Base-by-base conservation (phyloP, 2,888 invertebrate genomes). In the Ectemnius continuus region DNA sequence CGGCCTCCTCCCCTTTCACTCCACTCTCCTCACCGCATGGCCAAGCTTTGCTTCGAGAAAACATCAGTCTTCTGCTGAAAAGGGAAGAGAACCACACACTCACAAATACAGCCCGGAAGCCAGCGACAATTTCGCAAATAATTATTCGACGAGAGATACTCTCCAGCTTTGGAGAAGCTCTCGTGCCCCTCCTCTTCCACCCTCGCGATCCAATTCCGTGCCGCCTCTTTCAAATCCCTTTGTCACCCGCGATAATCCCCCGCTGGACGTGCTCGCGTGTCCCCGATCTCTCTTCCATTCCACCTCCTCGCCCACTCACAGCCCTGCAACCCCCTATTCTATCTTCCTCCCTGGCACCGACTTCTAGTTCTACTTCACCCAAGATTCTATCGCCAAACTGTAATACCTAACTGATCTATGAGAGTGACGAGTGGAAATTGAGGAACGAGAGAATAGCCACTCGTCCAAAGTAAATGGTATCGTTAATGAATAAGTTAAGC, bases 191-290 rank as follows among this genome's bases (percentile, higher is more conserved):
- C 16, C 16, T 4, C 73, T 70, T 76, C 57, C 77, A 70, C 1
- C 36, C 67, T 61, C 69, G 61, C 75, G 67, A 79, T 81, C 77
- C 81, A 81, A 81, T 81, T 75, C 77, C 75, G 68, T 61, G 77
- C 79, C 75, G 77, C 76, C 76, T 75, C 77, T 73, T 81, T 75
- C 79, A 81, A 81, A 81, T 81, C 81, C 81, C 77, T 81, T 81
- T 81, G 79, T 81, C 79, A 72, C 77, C 75, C 75, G 68, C 77
- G 79, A 81, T 81, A 81, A 81, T 81, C 81, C 79, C 66, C 58
- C 77, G 72, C 79, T 75, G 71, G 79, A 81, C 81, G 77, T 75
- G 79, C 61, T 47, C 61, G n/a, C 56, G 36, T 57, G 36, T 36
- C 46, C 20, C 52, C 13, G 20, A 4, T 62, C 66, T 57, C 48